Evolutionary conservation across 2,888 invertebrate species (phyloP).

Genomic region (Drosophila yooni): DNA sequence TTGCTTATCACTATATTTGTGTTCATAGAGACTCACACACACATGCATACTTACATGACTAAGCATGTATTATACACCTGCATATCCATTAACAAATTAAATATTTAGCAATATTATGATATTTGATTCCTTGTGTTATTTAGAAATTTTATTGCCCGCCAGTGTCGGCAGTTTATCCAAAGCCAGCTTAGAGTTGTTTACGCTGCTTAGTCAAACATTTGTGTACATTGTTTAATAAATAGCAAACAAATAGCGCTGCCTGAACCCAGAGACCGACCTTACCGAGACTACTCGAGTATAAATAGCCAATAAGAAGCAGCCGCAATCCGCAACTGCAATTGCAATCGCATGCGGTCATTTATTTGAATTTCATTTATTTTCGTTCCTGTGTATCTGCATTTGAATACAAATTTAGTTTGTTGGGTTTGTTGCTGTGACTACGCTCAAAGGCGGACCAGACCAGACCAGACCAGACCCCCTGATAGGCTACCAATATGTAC

Average conservation of each 20-base stretch:
- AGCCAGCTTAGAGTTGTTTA: not conserved
- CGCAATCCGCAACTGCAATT: slow-evolving; percentile 16
- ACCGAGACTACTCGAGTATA: slow-evolving; percentile 13
- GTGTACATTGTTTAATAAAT: slow-evolving; percentile 14
- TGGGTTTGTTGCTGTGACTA: slow-evolving; percentile 49
- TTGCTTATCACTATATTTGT: slow-evolving; percentile 23
- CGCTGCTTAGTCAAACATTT: slow-evolving; percentile 20
- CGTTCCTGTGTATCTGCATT: slow-evolving; percentile 30
- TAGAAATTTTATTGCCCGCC: not conserved
- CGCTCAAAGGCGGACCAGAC: slow-evolving; percentile 17
- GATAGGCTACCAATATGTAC: slow-evolving; percentile 25
- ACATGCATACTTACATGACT: not conserved
- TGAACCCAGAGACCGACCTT: not conserved
- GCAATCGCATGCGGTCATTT: slow-evolving; percentile 39
- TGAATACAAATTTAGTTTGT: slow-evolving; percentile 49
- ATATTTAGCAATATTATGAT: slow-evolving; percentile 15
- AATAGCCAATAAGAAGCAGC: slow-evolving; percentile 34
- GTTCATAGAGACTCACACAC: not conserved
- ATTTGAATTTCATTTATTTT: slow-evolving; percentile 35
- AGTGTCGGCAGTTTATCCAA: slow-evolving; percentile 7
- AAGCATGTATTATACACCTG: not conserved
- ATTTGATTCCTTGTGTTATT: slow-evolving; percentile 4
- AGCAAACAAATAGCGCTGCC: slow-evolving; percentile 4
- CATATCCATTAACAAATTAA: slow-evolving; percentile 7
- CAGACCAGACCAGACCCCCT: not conserved